Conservation (phyloP, 2,888 invertebrate species). For the Drosophila barbarae region DNA sequence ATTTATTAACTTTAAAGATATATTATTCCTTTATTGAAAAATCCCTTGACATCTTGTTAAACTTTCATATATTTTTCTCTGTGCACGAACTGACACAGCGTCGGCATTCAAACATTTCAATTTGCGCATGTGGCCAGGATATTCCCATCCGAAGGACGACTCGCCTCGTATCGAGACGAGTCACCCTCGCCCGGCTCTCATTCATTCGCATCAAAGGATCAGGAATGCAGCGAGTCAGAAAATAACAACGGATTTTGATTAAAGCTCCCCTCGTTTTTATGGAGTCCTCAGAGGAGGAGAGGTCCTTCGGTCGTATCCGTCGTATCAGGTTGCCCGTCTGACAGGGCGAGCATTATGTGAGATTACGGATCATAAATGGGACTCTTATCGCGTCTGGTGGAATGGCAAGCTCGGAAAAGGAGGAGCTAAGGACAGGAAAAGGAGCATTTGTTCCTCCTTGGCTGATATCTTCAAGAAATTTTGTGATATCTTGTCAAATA, state of each 20-base stretch:
- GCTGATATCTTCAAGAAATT: slow-evolving; percentile 5
- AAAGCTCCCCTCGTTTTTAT: slow-evolving; percentile 78
- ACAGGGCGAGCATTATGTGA: slow-evolving; percentile 76
- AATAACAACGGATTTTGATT: slow-evolving; percentile 82
- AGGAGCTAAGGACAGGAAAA: neutral
- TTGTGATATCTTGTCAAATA: neutral
- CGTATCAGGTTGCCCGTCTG: slow-evolving; percentile 72
- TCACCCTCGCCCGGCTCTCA: slow-evolving; percentile 51
- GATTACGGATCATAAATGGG: slow-evolving; percentile 80
- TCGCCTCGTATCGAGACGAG: slow-evolving; percentile 19
- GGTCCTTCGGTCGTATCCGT: slow-evolving; percentile 17
- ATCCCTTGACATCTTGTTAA: neutral
- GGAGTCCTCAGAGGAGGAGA: slow-evolving; percentile 58
- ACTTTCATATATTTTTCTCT: neutral
- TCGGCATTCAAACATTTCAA: slow-evolving; percentile 76
- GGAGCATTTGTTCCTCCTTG: neutral
- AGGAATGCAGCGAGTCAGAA: slow-evolving; percentile 82
- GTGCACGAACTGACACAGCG: slow-evolving; percentile 31
- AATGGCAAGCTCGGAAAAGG: slow-evolving; percentile 19
- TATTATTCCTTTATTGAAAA: no score
- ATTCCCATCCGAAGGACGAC: slow-evolving; percentile 53
- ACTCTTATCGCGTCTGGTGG: slow-evolving; percentile 70
- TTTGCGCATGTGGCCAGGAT: slow-evolving; percentile 70
- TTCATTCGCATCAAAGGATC: slow-evolving; percentile 80
- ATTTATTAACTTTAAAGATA: neutral